Evolutionary conservation across 2,888 invertebrate genomes (phyloP).

Genomic region (Tanypteryx hageni): DNA sequence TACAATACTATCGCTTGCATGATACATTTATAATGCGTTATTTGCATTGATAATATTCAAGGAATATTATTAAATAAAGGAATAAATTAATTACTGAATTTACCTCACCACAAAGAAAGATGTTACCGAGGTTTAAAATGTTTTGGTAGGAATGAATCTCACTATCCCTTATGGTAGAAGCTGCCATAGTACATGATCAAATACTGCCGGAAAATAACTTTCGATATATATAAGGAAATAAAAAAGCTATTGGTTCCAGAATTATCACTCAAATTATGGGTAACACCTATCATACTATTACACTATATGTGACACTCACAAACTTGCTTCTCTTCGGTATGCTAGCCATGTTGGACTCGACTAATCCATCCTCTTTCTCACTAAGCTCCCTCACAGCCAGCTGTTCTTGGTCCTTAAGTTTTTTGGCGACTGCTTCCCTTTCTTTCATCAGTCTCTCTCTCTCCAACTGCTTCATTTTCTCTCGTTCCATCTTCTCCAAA

Average conservation of each 20-base stretch:
- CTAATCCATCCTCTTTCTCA: constrained; percentile 69
- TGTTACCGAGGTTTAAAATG: no score
- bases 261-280: background rate
- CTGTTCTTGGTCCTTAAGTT: constrained; percentile 77
- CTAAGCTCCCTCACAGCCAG: constrained; percentile 73
- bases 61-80: no score
- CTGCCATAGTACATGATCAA: no score
- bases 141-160: no score
- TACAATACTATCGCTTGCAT: no score
- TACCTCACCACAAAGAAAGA: no score
- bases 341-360: constrained; percentile 68
- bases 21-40: no score
- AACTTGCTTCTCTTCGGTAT: constrained; percentile 79
- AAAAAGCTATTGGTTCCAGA: background rate
- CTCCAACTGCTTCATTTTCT: constrained; percentile 92
- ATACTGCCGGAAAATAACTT: no score
- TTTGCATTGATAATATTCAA: no score
- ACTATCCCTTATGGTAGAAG: no score
- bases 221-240: background rate
- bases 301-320: constrained; percentile 76
- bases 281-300: no score
- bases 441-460: constrained; percentile 83
- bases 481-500: constrained; percentile 97
- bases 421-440: constrained; percentile 79
- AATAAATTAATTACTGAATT: no score